Percentiles rank a stretch among this genome's conserved stretches.
These are phyloP conservation scores for Xiphophorus birchmanni DNA, from an alignment of 2,797 vertebrate species.

Conservation along the genomic window DNA sequence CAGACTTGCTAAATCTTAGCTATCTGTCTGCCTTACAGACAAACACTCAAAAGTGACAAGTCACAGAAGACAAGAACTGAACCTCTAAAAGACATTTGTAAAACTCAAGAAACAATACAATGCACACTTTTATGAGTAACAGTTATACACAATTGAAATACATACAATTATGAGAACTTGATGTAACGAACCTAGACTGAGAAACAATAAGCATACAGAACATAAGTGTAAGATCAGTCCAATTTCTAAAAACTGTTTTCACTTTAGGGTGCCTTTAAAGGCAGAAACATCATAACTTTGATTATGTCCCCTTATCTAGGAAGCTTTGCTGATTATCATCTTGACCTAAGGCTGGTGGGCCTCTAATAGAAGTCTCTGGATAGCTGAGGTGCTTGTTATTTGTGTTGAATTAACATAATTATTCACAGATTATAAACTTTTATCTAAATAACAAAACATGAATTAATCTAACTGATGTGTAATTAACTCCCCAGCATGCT, in stretches of 20 bases:
- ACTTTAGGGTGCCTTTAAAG: background rate
- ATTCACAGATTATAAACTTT: background rate
- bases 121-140: background rate
- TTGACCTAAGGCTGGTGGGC: background rate
- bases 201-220: background rate
- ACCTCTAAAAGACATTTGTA: background rate
- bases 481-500: background rate
- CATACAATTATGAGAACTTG: background rate
- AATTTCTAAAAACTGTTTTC: slow-evolving; percentile 1
- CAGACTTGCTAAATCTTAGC: background rate
- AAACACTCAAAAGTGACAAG: background rate
- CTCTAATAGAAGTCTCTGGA: background rate
- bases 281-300: background rate
- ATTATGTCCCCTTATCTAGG: background rate
- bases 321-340: background rate
- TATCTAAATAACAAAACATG: background rate
- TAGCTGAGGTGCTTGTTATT: background rate
- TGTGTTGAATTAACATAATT: background rate
- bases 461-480: background rate
- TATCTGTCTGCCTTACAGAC: background rate
- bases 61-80: background rate
- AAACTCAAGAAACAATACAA: background rate
- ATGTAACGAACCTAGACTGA: background rate
- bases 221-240: background rate
- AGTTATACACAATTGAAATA: background rate